Evolutionary conservation across 1,140 invertebrate genomes (phyloP).

Genomic region (Panagrolaimus sp.): DNA sequence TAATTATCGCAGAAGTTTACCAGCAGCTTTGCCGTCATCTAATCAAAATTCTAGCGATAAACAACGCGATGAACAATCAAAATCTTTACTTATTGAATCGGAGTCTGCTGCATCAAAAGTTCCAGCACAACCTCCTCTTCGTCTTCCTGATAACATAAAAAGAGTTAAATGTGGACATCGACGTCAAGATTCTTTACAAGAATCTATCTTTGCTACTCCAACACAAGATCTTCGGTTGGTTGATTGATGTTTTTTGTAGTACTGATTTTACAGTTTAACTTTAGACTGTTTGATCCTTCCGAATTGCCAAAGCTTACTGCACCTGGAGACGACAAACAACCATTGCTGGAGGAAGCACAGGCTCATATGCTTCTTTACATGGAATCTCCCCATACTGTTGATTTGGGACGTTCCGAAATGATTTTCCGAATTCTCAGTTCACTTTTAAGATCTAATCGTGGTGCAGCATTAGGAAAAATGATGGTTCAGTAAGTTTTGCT

Average conservation of each 20-base stretch:
- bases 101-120: not conserved
- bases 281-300: constrained; percentile 48
- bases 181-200: constrained; percentile 54
- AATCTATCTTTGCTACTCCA: constrained; percentile 52
- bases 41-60: not conserved
- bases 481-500: constrained; percentile 38
- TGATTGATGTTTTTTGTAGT: not conserved
- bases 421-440: constrained; percentile 47
- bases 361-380: constrained; percentile 55
- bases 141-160: constrained; percentile 31
- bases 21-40: not conserved
- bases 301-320: constrained; percentile 49
- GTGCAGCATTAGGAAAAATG: constrained; percentile 32
- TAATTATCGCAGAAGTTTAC: not conserved
- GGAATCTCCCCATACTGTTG: constrained; percentile 52
- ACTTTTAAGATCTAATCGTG: constrained; percentile 35
- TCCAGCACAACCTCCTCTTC: constrained; percentile 17
- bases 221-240: constrained; percentile 45
- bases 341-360: constrained; percentile 52
- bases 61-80: constrained; percentile 5
- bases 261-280: constrained; percentile 1
- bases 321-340: constrained; percentile 47
- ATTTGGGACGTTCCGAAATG: constrained; percentile 50
- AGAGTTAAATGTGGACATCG: constrained; percentile 50
- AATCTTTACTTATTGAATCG: not conserved